Percentiles rank a stretch among this genome's conserved stretches.
These are phyloP conservation scores for Brachionus rubens DNA, from an alignment of 1,140 invertebrate species.

Conservation along the genomic window DNA sequence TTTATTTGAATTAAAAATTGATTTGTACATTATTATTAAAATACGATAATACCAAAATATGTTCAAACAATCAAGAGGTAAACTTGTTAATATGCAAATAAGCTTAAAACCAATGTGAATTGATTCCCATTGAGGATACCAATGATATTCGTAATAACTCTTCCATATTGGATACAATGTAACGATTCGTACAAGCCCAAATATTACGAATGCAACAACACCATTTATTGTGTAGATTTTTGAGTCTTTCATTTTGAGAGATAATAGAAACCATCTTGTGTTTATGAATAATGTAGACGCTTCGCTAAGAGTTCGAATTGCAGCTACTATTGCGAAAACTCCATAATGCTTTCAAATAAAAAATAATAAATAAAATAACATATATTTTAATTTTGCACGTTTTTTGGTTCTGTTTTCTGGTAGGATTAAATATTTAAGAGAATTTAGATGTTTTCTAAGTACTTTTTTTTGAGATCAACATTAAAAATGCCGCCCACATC, in stretches of 20 bases:
- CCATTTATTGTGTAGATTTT: slow-evolving; percentile 23
- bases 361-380: too few species aligned
- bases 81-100: slow-evolving; percentile 11
- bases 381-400: too few species aligned
- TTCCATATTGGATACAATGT: slow-evolving; percentile 13
- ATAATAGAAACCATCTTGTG: slow-evolving; percentile 16
- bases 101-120: slow-evolving; percentile 27
- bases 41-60: slow-evolving; percentile 35
- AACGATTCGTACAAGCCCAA: slow-evolving; percentile 2
- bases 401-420: too few species aligned
- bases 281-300: slow-evolving; percentile 29
- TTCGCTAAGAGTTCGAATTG: slow-evolving; percentile 10
- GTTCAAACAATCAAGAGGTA: slow-evolving; percentile 38
- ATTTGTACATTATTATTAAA: not conserved
- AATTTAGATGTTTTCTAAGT: too few species aligned
- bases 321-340: slow-evolving; percentile 8
- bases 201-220: not conserved
- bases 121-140: not conserved
- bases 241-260: not conserved
- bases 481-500: too few species aligned
- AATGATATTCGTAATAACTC: not conserved
- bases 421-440: too few species aligned
- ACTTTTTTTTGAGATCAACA: too few species aligned
- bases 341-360: slow-evolving; percentile 17
- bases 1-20: not conserved